These are phyloP conservation scores for Aelia acuminata DNA, from an alignment of 2,888 invertebrate species.

Conservation along the genomic window DNA sequence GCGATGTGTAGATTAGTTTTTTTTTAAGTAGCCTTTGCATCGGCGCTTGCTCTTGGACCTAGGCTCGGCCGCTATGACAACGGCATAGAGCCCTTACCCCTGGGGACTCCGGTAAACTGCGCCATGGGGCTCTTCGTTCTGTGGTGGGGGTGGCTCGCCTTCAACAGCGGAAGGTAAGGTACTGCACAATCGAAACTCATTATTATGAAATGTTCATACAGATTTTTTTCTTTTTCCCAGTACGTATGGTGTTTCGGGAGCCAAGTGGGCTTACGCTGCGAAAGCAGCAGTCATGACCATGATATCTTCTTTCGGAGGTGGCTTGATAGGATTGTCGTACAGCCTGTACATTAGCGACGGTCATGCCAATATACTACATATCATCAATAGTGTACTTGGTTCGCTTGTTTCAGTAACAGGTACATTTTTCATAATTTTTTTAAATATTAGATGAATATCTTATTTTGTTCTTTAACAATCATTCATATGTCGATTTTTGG, in stretches of 20 bases:
- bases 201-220: background rate
- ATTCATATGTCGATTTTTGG: no score
- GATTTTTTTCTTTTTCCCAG: constrained; percentile 67
- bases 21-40: constrained; percentile 82
- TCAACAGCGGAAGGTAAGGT: constrained; percentile 86
- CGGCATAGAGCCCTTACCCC: constrained; percentile 81
- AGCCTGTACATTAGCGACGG: constrained; percentile 79
- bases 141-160: constrained; percentile 98
- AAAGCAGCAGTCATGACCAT: constrained; percentile 91
- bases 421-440: constrained; percentile 67
- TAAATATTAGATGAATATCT: no score
- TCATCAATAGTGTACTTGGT: constrained; percentile 91
- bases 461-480: no score
- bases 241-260: constrained; percentile 79
- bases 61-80: constrained; percentile 86
- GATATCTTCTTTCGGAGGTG: constrained; percentile 92
- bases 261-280: constrained; percentile 93
- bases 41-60: constrained; percentile 91
- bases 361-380: constrained; percentile 84
- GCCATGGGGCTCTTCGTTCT: constrained; percentile 92
- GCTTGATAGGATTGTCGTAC: constrained; percentile 78
- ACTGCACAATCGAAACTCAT: background rate
- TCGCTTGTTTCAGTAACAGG: constrained; percentile 90
- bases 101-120: constrained; percentile 91
- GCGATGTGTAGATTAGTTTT: no score